These are phyloP conservation scores for Anguilla megastoma DNA, from an alignment of 2,797 vertebrate genomes.

Conservation along the genomic window DNA sequence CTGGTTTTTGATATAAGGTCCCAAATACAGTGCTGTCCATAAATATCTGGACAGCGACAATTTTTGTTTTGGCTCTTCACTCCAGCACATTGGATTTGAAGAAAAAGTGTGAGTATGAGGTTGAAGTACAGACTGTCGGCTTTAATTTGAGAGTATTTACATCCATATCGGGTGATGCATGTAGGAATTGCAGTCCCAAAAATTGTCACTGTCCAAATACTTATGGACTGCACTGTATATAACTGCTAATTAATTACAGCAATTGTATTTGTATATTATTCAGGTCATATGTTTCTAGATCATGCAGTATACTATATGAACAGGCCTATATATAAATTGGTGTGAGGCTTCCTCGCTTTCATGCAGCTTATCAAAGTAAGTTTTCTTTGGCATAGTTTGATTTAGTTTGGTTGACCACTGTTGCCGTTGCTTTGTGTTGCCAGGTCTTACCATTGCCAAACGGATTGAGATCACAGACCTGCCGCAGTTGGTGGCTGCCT, in stretches of 20 bases:
- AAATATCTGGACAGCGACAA: too few relatives aligned
- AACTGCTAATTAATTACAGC: conserved; percentile 53
- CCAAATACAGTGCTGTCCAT: conserved; percentile 7
- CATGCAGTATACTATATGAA: not conserved
- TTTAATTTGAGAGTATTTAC: too few relatives aligned
- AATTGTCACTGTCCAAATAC: too few relatives aligned
- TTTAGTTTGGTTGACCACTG: not conserved
- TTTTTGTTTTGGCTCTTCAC: too few relatives aligned
- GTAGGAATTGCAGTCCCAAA: too few relatives aligned
- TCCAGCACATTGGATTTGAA: too few relatives aligned
- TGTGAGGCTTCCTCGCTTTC: not conserved
- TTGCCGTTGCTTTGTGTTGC: not conserved
- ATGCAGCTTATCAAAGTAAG: not conserved
- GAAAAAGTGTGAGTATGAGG: too few relatives aligned
- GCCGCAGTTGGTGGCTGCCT: conserved; percentile 77
- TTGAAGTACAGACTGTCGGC: too few relatives aligned
- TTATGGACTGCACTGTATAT: too few relatives aligned
- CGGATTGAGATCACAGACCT: conserved; percentile 78
- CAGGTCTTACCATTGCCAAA: conserved; percentile 80
- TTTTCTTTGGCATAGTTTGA: conserved; percentile 16
- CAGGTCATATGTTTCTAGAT: not conserved
- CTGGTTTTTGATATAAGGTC: conserved; percentile 49
- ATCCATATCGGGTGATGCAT: too few relatives aligned
- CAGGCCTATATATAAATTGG: not conserved
- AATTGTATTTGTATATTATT: conserved; percentile 22